Evolutionary conservation across 2,797 vertebrate species (phyloP).

Genomic region (Sebastes trivittatus): DNA sequence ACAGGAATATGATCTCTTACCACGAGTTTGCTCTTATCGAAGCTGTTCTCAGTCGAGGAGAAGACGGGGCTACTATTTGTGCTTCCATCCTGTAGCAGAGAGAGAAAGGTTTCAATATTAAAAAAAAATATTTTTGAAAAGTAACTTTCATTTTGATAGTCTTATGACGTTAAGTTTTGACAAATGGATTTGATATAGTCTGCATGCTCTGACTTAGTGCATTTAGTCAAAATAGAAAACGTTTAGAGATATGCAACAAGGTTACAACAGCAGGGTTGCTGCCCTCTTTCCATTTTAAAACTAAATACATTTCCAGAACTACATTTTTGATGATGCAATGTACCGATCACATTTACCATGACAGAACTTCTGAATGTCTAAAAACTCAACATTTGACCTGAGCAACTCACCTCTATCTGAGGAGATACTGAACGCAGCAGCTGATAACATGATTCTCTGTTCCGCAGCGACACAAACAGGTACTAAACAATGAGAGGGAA

Average conservation of each 20-base stretch:
- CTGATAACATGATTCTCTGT: constrained; percentile 85
- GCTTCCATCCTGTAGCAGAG: constrained; percentile 74
- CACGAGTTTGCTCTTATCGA: constrained; percentile 75
- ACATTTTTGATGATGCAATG: not conserved
- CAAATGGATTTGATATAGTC: not conserved
- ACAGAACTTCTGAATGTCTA: not conserved
- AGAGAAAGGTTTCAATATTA: not conserved
- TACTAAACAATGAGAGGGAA: constrained; percentile 69
- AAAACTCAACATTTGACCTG: not conserved
- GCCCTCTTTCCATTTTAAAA: not conserved
- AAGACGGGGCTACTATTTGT: constrained; percentile 75
- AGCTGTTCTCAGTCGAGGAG: constrained; percentile 76
- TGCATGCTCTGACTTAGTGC: not conserved
- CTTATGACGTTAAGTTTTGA: not conserved
- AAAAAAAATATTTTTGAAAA: not conserved
- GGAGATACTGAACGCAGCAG: constrained; percentile 84
- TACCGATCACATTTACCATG: not conserved
- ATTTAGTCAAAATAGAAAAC: not conserved
- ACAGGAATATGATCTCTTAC: constrained; percentile 67
- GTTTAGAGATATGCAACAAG: not conserved
- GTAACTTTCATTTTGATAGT: not conserved
- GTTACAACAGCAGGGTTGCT: not conserved
- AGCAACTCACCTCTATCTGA: constrained; percentile 80
- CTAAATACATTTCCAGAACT: not conserved
- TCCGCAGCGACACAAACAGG: constrained; percentile 86